phyloP scores from a whole-genome alignment of 2,888 invertebrate species.

The Eilema depressum region DNA sequence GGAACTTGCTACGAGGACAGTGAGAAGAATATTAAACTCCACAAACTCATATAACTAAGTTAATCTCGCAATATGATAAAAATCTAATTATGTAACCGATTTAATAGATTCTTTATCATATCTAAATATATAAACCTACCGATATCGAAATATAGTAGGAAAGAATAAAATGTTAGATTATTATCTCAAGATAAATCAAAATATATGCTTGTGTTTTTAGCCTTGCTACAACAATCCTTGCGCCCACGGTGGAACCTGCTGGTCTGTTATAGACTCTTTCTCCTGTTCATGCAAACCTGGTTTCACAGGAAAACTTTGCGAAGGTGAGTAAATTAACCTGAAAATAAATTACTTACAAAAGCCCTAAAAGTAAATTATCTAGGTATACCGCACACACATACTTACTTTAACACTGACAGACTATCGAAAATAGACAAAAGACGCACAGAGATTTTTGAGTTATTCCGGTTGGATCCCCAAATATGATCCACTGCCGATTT shows the following conservation, averaged over 20 bases:
- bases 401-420: neutral
- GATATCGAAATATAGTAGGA: neutral
- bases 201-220: constrained; percentile 71
- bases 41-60: neutral
- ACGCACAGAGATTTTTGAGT: no score
- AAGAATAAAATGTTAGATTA: neutral
- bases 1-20: no score
- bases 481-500: no score
- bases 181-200: neutral
- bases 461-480: no score
- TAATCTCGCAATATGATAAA: neutral
- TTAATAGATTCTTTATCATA: neutral
- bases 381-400: no score
- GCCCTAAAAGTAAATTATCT: no score
- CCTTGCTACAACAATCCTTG: constrained; percentile 91
- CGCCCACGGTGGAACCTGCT: constrained; percentile 92
- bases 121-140: neutral
- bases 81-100: neutral
- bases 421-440: no score
- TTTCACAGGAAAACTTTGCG: constrained; percentile 93
- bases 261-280: constrained; percentile 91
- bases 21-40: no score
- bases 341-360: neutral
- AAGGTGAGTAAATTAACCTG: constrained; percentile 83
- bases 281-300: constrained; percentile 94